These are phyloP conservation scores for Forbesichthys agassizii DNA, from an alignment of 2,113 vertebrate genomes.

Conservation along the genomic window DNA sequence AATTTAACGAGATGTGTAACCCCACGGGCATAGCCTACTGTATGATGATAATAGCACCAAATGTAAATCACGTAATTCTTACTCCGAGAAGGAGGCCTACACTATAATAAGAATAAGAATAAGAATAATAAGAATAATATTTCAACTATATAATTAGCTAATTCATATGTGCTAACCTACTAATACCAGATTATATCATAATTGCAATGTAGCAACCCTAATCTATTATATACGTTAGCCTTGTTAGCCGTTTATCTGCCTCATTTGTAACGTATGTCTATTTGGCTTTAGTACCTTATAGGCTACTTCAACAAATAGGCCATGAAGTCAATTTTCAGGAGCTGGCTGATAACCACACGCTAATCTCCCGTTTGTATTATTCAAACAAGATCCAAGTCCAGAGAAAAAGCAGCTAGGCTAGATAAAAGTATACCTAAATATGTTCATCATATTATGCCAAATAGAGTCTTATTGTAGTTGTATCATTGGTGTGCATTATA, in stretches of 20 bases:
- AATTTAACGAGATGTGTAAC: neutral
- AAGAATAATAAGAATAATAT: too few species aligned
- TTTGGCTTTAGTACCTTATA: slow-evolving; percentile 2
- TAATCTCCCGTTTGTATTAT: slow-evolving; percentile 15
- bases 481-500: neutral
- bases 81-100: neutral
- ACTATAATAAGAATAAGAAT: too few species aligned
- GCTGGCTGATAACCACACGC: neutral
- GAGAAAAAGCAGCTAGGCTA: neutral
- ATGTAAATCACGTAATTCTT: neutral
- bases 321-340: slow-evolving; percentile 18
- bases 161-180: neutral
- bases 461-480: neutral
- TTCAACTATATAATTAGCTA: slow-evolving; percentile 2
- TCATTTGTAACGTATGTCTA: neutral
- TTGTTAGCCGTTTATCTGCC: neutral
- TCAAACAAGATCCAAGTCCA: slow-evolving; percentile 7
- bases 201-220: neutral
- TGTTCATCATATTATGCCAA: neutral
- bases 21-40: neutral
- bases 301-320: slow-evolving; percentile 5
- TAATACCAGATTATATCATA: neutral
- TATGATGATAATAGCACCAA: neutral
- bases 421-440: neutral
- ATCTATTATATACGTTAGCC: neutral